Base-by-base conservation (phyloP, 2,797 vertebrate species). In the Syngnathus acus region DNA sequence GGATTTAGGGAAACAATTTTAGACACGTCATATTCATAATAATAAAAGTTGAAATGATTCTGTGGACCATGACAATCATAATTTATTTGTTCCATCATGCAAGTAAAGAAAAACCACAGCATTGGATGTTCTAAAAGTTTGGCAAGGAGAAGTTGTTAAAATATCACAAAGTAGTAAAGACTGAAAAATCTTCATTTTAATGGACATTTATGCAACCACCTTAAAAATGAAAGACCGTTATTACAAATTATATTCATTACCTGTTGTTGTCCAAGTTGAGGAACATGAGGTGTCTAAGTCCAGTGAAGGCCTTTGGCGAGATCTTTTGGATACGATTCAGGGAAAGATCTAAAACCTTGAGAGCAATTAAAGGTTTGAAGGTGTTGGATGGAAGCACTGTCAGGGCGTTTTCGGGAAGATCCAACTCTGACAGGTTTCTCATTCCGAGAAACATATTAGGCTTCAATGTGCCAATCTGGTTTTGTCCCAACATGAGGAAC, bases 241-340 rank as follows among this genome's bases (percentile, higher is more conserved):
- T 32, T 32, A 32, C 32, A 32, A 32, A 32, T 32, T 32, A 32
- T 53, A 21, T 4, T 9, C 38, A 1, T 67, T 66, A 65, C 88
- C 88, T 88, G 82, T 92, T 93, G 60, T 89, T 91, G 77, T 92
- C 89, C 62, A 93, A 67, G 77, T 92, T 92, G 67, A 92, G 91
- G 72, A 92, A 91, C 74, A 91, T 77, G 47, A 93, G 83, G 68
- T 88, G 80, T 53, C 70, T 71, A 17, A 92, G 87, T 63, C 92
- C 92, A 9, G 67, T 71, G 64, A 92, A 92, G 43, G 89, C 82
- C 73, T 87, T 90, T 0, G 81, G 75, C 9, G 88, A 86, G 42
- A 93, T 83, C 69, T 38, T 89, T 42, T 89, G 78, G 23, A 92
- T 91, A 32, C 75, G 89, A 74, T 93, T 93, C 53, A 90, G 57